Conservation (phyloP, 2,113 vertebrate species). For the Pteruthius melanotis region DNA sequence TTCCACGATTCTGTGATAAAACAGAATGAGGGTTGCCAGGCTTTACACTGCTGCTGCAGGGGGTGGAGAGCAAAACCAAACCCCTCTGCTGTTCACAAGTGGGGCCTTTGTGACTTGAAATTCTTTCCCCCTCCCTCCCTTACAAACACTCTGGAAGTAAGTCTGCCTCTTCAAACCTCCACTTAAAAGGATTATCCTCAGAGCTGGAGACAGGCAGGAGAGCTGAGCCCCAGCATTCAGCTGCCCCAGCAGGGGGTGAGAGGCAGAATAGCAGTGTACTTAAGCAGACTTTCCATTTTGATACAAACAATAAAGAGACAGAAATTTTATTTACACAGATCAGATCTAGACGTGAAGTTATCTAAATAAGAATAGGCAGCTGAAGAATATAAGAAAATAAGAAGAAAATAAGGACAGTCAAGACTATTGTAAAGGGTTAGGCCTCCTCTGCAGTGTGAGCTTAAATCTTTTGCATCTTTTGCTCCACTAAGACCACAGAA, state of each 20-base stretch:
- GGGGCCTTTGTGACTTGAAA: background rate
- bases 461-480: background rate
- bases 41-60: background rate
- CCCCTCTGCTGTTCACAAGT: background rate
- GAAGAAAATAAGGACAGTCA: background rate
- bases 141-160: background rate
- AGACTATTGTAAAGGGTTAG: background rate
- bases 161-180: background rate
- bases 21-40: fast-evolving
- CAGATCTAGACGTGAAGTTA: background rate
- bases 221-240: background rate
- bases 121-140: background rate
- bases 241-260: background rate
- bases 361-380: background rate
- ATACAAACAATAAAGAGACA: background rate
- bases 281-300: background rate
- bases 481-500: background rate
- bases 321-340: background rate
- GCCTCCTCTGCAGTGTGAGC: background rate
- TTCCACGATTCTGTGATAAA: background rate
- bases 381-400: background rate
- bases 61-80: background rate
- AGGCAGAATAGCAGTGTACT: background rate
- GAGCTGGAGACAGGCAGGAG: background rate
- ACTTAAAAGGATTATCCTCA: background rate